Conservation (phyloP, 2,797 vertebrate species). For the Chaetophractus vellerosus region DNA sequence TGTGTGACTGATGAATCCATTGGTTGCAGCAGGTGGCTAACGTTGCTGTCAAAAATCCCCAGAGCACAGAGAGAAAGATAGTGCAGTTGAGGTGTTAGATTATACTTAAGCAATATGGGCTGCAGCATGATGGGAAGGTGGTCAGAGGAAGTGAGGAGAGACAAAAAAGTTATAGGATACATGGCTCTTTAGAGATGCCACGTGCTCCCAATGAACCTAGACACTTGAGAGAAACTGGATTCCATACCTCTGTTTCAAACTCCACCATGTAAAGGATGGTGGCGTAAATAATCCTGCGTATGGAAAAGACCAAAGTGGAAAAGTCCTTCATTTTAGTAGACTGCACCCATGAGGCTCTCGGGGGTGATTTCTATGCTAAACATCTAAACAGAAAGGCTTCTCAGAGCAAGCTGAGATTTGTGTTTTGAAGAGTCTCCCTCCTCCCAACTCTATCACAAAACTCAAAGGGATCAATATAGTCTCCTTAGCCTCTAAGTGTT, state of each 20-base stretch:
- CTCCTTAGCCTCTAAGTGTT: background rate
- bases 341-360: background rate
- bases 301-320: background rate
- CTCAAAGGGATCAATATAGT: background rate
- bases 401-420: background rate
- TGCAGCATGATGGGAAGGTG: background rate
- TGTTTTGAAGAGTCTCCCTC: background rate
- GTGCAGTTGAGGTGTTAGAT: background rate
- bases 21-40: background rate
- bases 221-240: constrained; percentile 26
- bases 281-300: background rate
- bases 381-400: background rate
- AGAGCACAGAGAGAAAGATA: background rate
- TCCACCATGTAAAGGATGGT: background rate
- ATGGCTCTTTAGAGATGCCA: background rate
- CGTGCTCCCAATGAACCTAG: background rate
- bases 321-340: background rate
- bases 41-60: background rate
- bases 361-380: background rate
- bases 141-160: background rate
- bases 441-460: background rate
- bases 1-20: background rate
- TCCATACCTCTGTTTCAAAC: background rate
- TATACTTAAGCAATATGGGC: background rate
- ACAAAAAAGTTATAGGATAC: background rate